Evolutionary conservation across 1,140 invertebrate genomes (phyloP), one percentile per base, ranked within the genome.

Genomic region (Magallana ariakensis): DNA sequence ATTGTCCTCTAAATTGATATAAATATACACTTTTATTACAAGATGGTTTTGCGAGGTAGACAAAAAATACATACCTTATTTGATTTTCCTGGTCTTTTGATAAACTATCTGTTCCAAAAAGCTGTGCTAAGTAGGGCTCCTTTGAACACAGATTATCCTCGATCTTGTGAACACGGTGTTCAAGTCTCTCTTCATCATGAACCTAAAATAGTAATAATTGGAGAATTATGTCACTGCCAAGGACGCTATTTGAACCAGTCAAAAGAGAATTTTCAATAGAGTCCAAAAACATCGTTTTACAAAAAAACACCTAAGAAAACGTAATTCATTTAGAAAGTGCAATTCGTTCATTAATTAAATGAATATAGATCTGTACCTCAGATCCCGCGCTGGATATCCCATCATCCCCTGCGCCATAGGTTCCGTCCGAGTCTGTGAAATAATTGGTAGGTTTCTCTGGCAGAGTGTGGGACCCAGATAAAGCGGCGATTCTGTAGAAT

Each of bases 401-500:
- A 90, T 94, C 94, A 91, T 93, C 93, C 7, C 92, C 93, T 10
- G 87, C 87, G 53, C 91, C 92, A 57, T 91, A 91, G 0, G 91
- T 90, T 66, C 89, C 90, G 66, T 93, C 93, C 8, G 93, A 94
- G 85, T 94, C 93, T 8, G 93, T 94, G 62, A 92, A 91, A 84
- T 94, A 94, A 66, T 91, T 89, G 6, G 90, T 88, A 15, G 92
- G 92, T 90, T 94, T 94, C 53, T 94, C 93, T 22, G 93, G 93
- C 26, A 94, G 90, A 80, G 91, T 90, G 82, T 91, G 91, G 1
- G 91, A 92, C 16, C 94, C 94, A n/a, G 93, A 90, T 19, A 94
- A 87, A 0, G 93, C 92, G 85, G 92, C 93, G 91, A 94, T 94
- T 13, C 94, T 91, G 92, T 94, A 94, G 58, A 94, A 90, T 82